Conservation (phyloP, 2,888 invertebrate genomes). For the Ochlodes sylvanus region DNA sequence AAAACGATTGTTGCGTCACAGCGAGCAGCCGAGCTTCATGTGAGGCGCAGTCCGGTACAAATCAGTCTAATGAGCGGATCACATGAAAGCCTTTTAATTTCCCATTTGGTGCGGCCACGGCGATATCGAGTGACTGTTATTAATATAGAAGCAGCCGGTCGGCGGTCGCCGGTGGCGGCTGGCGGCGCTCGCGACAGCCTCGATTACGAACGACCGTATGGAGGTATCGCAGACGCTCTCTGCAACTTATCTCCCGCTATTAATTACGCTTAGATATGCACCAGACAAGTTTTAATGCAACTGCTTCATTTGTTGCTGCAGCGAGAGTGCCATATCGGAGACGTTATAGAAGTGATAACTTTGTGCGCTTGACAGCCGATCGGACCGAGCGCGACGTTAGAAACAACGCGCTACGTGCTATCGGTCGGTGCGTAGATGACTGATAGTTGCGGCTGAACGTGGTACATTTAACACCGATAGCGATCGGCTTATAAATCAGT, state of each 20-base stretch:
- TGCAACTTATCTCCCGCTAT: slow-evolving; percentile 79
- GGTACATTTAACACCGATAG: slow-evolving; percentile 65
- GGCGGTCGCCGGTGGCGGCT: slow-evolving; percentile 49
- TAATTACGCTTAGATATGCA: slow-evolving; percentile 81
- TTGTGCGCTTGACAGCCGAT: slow-evolving; percentile 65
- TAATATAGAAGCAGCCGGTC: slow-evolving; percentile 72
- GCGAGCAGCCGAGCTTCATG: slow-evolving; percentile 62
- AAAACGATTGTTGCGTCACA: slow-evolving; percentile 66
- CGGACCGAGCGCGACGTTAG: slow-evolving; percentile 43
- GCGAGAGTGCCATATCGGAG: slow-evolving; percentile 77
- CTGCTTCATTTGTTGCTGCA: slow-evolving; percentile 81
- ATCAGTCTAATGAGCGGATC: slow-evolving; percentile 80
- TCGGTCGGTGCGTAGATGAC: slow-evolving; percentile 54
- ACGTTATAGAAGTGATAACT: slow-evolving; percentile 75
- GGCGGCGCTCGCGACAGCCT: slow-evolving; percentile 72
- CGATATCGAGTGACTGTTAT: slow-evolving; percentile 79
- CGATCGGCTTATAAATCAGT: slow-evolving; percentile 69
- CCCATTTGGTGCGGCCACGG: slow-evolving; percentile 79
- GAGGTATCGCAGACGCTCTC: slow-evolving; percentile 70
- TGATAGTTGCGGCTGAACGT: slow-evolving; percentile 60
- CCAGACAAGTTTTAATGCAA: slow-evolving; percentile 83
- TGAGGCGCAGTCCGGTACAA: slow-evolving; percentile 75
- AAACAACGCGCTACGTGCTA: slow-evolving; percentile 35
- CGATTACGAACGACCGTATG: slow-evolving; percentile 68
- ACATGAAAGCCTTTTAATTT: slow-evolving; percentile 84